A percentile compares a stretch with the other conserved stretches of the same genome.
Evolutionary conservation across 1,140 invertebrate genomes (phyloP).

Genomic region (Eufriesea mexicana): DNA sequence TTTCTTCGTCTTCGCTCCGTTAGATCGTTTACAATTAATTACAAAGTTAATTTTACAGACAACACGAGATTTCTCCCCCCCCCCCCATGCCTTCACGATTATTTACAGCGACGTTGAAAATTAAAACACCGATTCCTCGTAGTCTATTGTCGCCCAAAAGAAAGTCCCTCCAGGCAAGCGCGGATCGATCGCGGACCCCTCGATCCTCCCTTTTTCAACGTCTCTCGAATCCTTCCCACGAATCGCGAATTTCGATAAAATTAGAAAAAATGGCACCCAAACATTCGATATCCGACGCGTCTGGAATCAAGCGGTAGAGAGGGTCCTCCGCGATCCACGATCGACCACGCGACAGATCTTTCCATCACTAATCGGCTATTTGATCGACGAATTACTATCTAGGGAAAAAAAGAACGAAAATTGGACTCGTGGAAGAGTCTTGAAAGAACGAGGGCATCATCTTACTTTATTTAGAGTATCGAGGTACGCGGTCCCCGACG

Average conservation of each 20-base stretch:
- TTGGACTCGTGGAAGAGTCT: constrained; percentile 67
- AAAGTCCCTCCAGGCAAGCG: not conserved
- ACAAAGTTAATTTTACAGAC: constrained; percentile 67
- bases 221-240: too few relatives aligned
- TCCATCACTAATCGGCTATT: constrained; percentile 3
- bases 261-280: not conserved
- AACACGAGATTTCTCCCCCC: constrained; percentile 27
- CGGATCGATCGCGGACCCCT: not conserved
- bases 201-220: too few relatives aligned
- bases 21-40: constrained; percentile 56
- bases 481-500: constrained; percentile 68
- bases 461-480: constrained; percentile 74
- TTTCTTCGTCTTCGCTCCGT: constrained; percentile 22
- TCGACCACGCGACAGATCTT: not conserved
- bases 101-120: constrained; percentile 55
- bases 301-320: too few relatives aligned
- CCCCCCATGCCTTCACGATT: constrained; percentile 30
- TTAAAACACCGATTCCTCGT: constrained; percentile 25
- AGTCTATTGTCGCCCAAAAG: not conserved
- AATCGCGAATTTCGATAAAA: not conserved
- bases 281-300: not conserved
- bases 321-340: not conserved
- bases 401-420: constrained; percentile 37
- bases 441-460: constrained; percentile 81
- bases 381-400: constrained; percentile 47